Base-by-base conservation (phyloP, 2,888 invertebrate genomes). In the Coenonympha arcania region DNA sequence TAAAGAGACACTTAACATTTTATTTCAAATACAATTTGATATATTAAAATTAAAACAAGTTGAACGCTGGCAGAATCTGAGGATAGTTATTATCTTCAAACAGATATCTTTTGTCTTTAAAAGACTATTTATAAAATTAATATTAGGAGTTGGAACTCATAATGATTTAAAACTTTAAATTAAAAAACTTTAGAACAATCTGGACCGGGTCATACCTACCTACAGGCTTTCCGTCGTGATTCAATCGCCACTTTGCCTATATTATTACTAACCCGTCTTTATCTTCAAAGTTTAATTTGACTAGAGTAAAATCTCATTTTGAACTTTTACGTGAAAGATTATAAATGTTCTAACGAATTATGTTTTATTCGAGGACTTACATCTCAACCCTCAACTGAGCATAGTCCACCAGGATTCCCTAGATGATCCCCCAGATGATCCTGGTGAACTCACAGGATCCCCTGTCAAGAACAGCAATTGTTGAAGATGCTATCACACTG, bases 151-250 rank as follows among this genome's bases (percentile, higher is more conserved):
- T 42, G 11, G 33, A 40, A 41, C 43, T 26, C 47, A 44, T 54
- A 41, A 54, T 52, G 19, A 47, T 16, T 34, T 36, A 19, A 50
- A 48, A 47, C 42, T 54, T 57, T 52, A 50, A 52, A 50, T 54
- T 47, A 54, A 52, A 46, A 47, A 54, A 49, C 44, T 56, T 52
- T 54, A 11, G n/a, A 51, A 51, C 46, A 49, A 48, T 48, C 55
- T 48, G 45, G 44, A 47, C 26, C 41, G 36, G 48, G 37, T 28
- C 42, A 45, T 24, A 42, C 33, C 34, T 44, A 45, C 41, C 34
- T 44, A 45, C 48, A 51, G 41, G 40, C 42, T 54, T 56, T 54
- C 52, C 50, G 50, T 55, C 55, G 53, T 53, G 49, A 57, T 54
- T 49, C 36, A 52, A 53, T 55, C 47, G 49, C 51, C 54, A 53